Percentiles rank a stretch among this genome's conserved stretches.
phyloP scores from a whole-genome alignment of 30 jellyfish, hydroid and myxozoan species.

The Aurelia sp. region DNA sequence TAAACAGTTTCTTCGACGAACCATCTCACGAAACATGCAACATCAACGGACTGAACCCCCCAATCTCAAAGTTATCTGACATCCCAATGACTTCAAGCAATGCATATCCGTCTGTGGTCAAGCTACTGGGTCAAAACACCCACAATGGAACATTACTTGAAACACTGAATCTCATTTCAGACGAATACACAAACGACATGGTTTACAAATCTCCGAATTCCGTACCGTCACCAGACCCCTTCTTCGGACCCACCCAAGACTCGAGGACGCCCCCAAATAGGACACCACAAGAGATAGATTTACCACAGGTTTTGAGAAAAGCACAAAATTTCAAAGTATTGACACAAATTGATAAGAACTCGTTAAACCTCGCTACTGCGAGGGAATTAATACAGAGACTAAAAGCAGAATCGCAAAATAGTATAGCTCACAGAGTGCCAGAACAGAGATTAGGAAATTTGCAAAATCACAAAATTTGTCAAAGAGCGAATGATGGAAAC shows the following conservation, averaged over 20 bases:
- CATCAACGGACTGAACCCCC: slow-evolving; percentile 86
- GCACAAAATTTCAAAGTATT: slow-evolving; percentile 47
- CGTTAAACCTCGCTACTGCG: slow-evolving; percentile 55
- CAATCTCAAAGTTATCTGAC: slow-evolving; percentile 71
- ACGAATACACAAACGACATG: slow-evolving; percentile 46
- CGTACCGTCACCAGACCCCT: slow-evolving; percentile 68
- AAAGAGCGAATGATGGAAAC: not conserved
- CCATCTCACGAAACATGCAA: slow-evolving; percentile 87
- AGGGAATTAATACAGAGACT: slow-evolving; percentile 62
- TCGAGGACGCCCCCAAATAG: slow-evolving; percentile 6
- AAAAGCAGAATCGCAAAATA: slow-evolving; percentile 26
- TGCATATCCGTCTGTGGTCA: slow-evolving; percentile 55
- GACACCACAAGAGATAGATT: slow-evolving; percentile 2
- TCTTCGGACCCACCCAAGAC: slow-evolving; percentile 38
- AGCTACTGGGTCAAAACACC: slow-evolving; percentile 13
- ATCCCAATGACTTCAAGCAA: slow-evolving; percentile 37
- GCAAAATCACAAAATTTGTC: not conserved
- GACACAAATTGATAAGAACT: slow-evolving; percentile 44
- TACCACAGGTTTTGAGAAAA: slow-evolving; percentile 25
- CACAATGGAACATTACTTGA: slow-evolving; percentile 34
- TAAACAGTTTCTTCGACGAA: slow-evolving; percentile 94
- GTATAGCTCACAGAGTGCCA: slow-evolving; percentile 29
- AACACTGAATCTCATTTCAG: slow-evolving; percentile 23
- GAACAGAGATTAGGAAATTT: slow-evolving; percentile 40
- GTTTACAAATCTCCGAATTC: slow-evolving; percentile 52